Percentiles rank a stretch among this genome's conserved stretches.
Evolutionary conservation across 92 coral and sea anemone species (phyloP).

Genomic region (Umimayanthus chanpuru): DNA sequence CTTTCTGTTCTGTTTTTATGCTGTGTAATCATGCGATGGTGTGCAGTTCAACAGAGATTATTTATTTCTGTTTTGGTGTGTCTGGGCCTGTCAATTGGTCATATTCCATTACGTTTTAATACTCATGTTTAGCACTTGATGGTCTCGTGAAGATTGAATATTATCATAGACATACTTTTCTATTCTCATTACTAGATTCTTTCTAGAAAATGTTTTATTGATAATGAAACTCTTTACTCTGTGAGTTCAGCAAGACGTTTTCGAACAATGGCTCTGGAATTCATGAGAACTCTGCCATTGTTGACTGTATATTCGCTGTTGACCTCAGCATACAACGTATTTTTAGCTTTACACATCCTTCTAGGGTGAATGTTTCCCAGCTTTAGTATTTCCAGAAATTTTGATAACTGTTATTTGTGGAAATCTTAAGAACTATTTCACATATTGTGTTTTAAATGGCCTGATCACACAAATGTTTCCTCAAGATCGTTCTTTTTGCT

Average conservation of each 20-base stretch:
- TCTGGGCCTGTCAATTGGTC: constrained; percentile 41
- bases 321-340: constrained; percentile 23
- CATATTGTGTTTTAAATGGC: neutral
- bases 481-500: neutral
- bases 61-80: constrained; percentile 40
- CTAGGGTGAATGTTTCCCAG: neutral
- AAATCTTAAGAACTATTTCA: neutral
- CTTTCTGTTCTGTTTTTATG: constrained; percentile 35
- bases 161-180: neutral
- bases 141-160: constrained; percentile 18
- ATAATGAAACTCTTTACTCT: neutral
- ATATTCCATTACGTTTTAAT: constrained; percentile 1
- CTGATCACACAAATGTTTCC: neutral
- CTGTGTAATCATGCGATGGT: constrained; percentile 40
- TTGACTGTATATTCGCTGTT: constrained; percentile 31
- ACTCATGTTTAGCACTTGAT: constrained; percentile 25
- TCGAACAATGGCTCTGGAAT: constrained; percentile 45
- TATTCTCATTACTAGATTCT: neutral
- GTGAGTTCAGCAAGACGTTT: constrained; percentile 24
- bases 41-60: constrained; percentile 29
- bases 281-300: constrained; percentile 43
- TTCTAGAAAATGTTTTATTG: neutral
- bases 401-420: neutral
- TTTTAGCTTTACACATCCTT: neutral
- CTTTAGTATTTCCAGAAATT: neutral